These are phyloP conservation scores for Paradoxurus hermaphroditus DNA, from an alignment of 2,113 vertebrate genomes.

Conservation along the genomic window DNA sequence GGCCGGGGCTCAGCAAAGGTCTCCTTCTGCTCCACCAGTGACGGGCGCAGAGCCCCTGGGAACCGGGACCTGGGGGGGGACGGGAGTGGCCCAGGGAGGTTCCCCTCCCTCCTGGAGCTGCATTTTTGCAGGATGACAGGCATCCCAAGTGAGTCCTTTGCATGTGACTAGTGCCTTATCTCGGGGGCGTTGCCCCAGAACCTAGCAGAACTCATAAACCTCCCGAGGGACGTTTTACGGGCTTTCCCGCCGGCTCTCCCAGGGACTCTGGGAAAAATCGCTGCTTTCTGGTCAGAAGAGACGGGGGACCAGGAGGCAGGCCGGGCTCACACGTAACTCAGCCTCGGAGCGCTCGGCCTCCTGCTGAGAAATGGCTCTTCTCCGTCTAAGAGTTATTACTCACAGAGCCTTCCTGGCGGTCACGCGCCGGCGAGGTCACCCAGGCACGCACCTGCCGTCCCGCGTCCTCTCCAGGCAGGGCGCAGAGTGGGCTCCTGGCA, in stretches of 20 bases:
- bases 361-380: neutral
- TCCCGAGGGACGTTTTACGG: neutral
- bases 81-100: rapidly evolving
- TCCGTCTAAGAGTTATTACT: too few relatives aligned
- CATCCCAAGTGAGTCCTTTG: neutral
- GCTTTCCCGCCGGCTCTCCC: constrained; percentile 1
- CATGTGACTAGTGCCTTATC: constrained; percentile 24
- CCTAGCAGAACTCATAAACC: neutral
- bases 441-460: too few relatives aligned
- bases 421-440: neutral
- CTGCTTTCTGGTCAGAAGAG: neutral
- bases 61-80: neutral
- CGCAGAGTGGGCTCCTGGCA: too few relatives aligned
- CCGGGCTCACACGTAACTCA: neutral
- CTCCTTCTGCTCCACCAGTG: rapidly evolving
- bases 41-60: neutral
- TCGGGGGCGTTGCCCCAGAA: neutral
- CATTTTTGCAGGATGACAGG: neutral
- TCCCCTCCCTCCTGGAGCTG: neutral
- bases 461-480: neutral
- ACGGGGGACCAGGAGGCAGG: neutral
- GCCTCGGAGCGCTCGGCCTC: neutral
- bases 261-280: neutral
- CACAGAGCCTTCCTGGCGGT: neutral
- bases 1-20: rapidly evolving